Conservation (phyloP, 2,888 invertebrate species). For the Cephus spinipes region DNA sequence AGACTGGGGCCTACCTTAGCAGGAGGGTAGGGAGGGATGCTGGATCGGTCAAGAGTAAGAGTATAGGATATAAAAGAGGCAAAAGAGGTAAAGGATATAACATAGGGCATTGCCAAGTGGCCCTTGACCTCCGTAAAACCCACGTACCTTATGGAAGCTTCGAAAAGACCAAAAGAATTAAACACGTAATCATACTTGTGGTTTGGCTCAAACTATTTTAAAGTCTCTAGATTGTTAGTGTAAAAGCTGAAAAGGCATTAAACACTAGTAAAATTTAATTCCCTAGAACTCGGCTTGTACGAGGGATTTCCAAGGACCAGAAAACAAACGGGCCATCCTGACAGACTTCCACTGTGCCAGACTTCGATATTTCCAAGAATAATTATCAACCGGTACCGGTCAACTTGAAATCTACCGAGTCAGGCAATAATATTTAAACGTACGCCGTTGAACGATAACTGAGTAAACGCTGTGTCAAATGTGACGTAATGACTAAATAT, state of each 20-base stretch:
- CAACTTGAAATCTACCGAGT: not conserved
- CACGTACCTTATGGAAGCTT: conserved; percentile 12
- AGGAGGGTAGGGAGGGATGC: conserved; percentile 17
- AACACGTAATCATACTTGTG: not conserved
- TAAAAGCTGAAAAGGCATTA: not conserved
- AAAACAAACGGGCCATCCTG: not conserved
- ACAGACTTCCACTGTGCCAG: not conserved
- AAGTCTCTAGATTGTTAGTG: not conserved
- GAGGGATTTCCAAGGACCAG: not conserved
- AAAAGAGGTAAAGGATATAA: conserved; percentile 25
- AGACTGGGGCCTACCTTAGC: not conserved
- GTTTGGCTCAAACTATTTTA: not conserved
- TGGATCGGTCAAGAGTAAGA: conserved; percentile 41
- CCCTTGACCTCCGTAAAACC: conserved; percentile 24
- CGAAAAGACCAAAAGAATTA: not conserved
- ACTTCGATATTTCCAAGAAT: not conserved
- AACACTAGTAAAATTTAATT: not conserved
- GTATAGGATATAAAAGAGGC: conserved; percentile 6
- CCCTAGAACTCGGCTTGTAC: not conserved
- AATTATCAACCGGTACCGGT: not conserved
- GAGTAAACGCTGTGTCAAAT: not conserved
- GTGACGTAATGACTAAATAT: not conserved
- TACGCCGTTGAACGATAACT: not conserved
- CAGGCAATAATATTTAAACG: not conserved
- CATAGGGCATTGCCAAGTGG: conserved; percentile 2